Conservation (phyloP, 2,797 vertebrate species). For the Protonibea diacanthus region DNA sequence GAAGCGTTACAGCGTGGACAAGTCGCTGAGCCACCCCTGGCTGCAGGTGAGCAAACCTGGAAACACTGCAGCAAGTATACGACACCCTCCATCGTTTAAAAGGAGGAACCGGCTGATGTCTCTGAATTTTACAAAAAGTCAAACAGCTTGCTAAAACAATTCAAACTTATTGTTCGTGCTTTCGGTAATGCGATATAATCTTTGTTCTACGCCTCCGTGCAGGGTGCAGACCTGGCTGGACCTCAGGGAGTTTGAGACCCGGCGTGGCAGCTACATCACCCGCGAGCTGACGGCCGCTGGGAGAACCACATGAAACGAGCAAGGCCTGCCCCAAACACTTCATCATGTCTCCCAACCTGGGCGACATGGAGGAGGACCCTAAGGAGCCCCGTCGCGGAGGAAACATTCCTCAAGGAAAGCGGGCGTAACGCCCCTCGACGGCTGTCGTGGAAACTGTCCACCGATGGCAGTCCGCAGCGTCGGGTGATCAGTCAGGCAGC, state of each 20-base stretch:
- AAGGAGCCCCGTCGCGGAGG: conserved; percentile 62
- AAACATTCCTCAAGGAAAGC: not conserved
- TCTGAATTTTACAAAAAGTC: no score
- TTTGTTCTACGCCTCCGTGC: not conserved
- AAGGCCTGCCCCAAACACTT: conserved; percentile 91
- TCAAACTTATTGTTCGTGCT: no score
- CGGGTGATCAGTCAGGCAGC: conserved; percentile 3
- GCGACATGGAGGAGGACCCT: conserved; percentile 96
- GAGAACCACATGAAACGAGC: conserved; percentile 89
- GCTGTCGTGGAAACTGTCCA: not conserved
- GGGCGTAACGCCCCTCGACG: not conserved
- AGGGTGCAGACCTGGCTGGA: conserved; percentile 98
- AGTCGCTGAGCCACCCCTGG: conserved; percentile 96
- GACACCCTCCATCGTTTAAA: no score
- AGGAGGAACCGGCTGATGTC: no score
- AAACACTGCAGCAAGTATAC: no score
- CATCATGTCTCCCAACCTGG: conserved; percentile 95
- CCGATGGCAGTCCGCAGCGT: no score
- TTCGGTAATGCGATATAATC: no score
- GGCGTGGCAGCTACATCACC: conserved; percentile 94
- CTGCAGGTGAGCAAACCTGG: conserved; percentile 87
- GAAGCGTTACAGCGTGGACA: conserved; percentile 97
- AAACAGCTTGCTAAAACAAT: no score
- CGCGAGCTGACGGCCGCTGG: conserved; percentile 95
- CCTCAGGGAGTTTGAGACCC: conserved; percentile 96